These are phyloP conservation scores for Eilema sororculum DNA, from an alignment of 2,888 invertebrate genomes.

Conservation along the genomic window DNA sequence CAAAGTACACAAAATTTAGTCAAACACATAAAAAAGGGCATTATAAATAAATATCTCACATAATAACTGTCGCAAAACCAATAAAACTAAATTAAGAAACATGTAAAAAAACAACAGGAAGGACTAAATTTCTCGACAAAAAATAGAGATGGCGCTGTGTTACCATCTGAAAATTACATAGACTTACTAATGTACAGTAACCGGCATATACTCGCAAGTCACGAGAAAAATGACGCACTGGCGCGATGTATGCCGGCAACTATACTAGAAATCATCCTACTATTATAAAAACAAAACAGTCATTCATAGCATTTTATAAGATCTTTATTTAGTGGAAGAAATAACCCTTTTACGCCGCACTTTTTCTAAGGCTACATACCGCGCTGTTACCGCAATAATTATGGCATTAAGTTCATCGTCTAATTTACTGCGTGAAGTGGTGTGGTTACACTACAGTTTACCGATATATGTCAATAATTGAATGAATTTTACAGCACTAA, in stretches of 20 bases:
- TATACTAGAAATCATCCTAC: neutral
- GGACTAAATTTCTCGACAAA: neutral
- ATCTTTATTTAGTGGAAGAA: neutral
- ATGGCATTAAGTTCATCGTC: no score
- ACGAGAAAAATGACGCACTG: no score
- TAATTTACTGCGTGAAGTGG: no score
- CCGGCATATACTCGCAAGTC: no score
- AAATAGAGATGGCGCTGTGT: neutral
- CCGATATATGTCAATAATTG: no score
- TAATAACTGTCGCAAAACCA: neutral
- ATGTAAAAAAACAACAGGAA: neutral
- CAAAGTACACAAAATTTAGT: slow-evolving; percentile 12
- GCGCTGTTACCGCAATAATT: no score
- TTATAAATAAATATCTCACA: neutral
- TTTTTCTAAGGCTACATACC: no score
- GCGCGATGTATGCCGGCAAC: no score
- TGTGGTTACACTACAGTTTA: no score
- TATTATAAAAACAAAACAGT: neutral
- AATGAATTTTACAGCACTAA: no score
- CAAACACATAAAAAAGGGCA: neutral
- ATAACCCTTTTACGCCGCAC: neutral
- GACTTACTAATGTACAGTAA: no score
- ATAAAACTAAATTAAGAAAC: neutral
- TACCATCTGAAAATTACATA: neutral
- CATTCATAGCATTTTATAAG: neutral